Evolutionary conservation across 1,140 invertebrate genomes (phyloP), one percentile per base, ranked within the genome.

Genomic region (Coenobita brevimanus): DNA sequence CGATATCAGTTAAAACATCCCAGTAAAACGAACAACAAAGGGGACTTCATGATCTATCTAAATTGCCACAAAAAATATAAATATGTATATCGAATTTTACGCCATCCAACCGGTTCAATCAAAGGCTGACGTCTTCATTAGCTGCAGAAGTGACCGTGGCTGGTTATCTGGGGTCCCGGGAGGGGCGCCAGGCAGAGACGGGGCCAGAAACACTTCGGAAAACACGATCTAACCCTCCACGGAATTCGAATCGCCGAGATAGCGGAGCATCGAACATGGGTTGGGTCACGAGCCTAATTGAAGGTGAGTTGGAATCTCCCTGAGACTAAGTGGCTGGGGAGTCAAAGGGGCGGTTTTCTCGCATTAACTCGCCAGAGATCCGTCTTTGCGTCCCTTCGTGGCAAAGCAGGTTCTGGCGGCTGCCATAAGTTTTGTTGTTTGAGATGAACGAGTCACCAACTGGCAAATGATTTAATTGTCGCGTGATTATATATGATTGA

Each of bases 211-310:
- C 81, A 82, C 69, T 82, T 50, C 64, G 24, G 81, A 67, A 82
- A 82, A 82, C 81, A 82, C 69, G 81, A 82, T 82, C 64, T 71
- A 82, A 82, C 67, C 67, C 57, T 30, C 78, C 54, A 62, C 78
- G 78, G 78, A 71, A 82, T 82, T 82, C 81, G 64, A 71, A 82
- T 82, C 81, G 67, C 17, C 81, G 81, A 71, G 81, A 82, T 82
- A 82, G 81, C 30, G 17, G 43, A 71, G 81, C 81, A 27, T 82
- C 81, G 81, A 71, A 82, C 81, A 82, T 67, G 33, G 81, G 67
- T 36, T 46, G n/a, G 43, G 64, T 71, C 64, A 82, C 81, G 81
- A 82, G 43, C 64, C 81, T 82, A 82, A 82, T 82, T 82, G 81
- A 82, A 82, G 50, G 24, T 50, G 15, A 21, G 3, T 43, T 13